Percentiles rank a stretch among this genome's conserved stretches.
Evolutionary conservation across 2,888 invertebrate species (phyloP).

Genomic region (Nomada lathburiana): DNA sequence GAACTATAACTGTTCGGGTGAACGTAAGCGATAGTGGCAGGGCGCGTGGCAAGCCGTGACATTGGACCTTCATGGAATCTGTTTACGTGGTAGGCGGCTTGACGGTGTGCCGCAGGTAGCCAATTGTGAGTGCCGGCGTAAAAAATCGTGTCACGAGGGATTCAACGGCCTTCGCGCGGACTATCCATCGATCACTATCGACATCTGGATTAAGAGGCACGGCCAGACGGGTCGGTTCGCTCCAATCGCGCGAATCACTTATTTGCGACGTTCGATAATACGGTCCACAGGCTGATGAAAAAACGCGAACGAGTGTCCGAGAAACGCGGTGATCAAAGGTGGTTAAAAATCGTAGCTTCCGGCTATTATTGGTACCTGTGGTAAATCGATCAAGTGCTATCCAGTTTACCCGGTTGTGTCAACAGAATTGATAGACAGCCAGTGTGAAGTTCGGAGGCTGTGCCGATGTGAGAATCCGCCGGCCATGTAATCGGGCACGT

Average conservation of each 20-base stretch:
- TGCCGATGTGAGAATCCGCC: neutral
- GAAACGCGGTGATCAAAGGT: too few species aligned
- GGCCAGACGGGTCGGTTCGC: neutral
- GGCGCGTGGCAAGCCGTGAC: conserved; percentile 58
- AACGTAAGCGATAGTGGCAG: conserved; percentile 38
- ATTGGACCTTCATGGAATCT: conserved; percentile 58
- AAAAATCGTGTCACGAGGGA: conserved; percentile 44
- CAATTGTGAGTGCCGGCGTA: conserved; percentile 14
- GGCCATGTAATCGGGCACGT: neutral
- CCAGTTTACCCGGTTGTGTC: too few species aligned
- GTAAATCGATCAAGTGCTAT: too few species aligned
- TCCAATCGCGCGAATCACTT: neutral
- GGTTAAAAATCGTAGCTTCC: too few species aligned
- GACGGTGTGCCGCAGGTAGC: conserved; percentile 21
- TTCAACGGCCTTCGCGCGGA: conserved; percentile 20
- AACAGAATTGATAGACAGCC: too few species aligned
- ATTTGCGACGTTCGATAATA: neutral
- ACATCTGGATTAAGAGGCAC: conserved; percentile 6
- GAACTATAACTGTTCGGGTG: conserved; percentile 43
- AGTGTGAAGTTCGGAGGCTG: neutral
- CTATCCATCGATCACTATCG: conserved; percentile 21
- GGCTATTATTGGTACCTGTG: too few species aligned
- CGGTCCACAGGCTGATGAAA: neutral
- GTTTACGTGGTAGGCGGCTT: conserved; percentile 48
- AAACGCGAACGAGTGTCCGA: too few species aligned